These are phyloP conservation scores for Drosophila sproati DNA, from an alignment of 1,140 invertebrate species.

Conservation along the genomic window DNA sequence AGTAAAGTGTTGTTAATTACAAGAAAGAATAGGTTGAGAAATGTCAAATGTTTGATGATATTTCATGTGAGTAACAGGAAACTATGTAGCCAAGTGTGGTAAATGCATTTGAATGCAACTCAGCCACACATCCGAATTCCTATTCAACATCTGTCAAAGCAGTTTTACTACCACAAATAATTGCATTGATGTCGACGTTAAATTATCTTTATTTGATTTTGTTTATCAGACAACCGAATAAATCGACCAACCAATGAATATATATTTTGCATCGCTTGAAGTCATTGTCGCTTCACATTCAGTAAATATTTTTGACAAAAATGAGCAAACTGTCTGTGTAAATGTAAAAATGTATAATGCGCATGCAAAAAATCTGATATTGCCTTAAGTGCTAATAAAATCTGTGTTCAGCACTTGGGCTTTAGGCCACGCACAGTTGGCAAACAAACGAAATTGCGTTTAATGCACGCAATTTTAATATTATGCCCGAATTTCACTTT, in stretches of 20 bases:
- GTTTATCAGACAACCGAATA: constrained; percentile 55
- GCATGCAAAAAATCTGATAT: background rate
- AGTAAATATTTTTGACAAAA: constrained; percentile 22
- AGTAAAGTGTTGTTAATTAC: too few relatives aligned
- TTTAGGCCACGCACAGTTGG: background rate
- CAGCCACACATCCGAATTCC: background rate
- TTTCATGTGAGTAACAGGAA: too few relatives aligned
- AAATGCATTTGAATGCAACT: background rate
- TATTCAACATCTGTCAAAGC: background rate
- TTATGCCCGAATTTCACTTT: constrained; percentile 25
- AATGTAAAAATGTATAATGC: background rate
- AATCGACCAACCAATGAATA: too few relatives aligned
- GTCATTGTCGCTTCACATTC: background rate
- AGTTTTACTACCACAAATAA: constrained; percentile 11
- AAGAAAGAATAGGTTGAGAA: too few relatives aligned
- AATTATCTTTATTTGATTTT: constrained; percentile 82
- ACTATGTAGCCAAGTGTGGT: too few relatives aligned
- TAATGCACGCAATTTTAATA: constrained; percentile 59
- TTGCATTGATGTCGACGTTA: constrained; percentile 52
- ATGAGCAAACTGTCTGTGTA: background rate
- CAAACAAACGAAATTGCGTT: constrained; percentile 40
- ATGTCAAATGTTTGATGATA: too few relatives aligned
- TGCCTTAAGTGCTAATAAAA: constrained; percentile 24
- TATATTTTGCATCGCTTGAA: background rate
- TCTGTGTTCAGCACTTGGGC: constrained; percentile 1